phyloP scores from a whole-genome alignment of 1,140 invertebrate species.

The Carposina sasakii region DNA sequence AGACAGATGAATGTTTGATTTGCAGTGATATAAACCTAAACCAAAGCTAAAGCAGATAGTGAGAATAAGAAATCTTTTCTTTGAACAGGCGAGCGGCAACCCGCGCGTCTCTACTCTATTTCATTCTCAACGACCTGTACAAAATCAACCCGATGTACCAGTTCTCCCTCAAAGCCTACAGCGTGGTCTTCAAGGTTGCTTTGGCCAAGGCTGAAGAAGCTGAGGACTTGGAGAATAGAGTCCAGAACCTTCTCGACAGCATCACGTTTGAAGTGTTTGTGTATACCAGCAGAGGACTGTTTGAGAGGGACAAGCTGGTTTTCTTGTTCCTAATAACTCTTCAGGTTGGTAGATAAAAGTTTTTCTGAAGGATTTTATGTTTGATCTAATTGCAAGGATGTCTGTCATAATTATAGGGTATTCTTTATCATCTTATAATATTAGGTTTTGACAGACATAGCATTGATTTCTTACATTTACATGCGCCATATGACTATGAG shows the following conservation, averaged over 20 bases:
- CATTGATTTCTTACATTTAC: too few relatives aligned
- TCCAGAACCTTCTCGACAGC: constrained; percentile 87
- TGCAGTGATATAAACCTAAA: too few relatives aligned
- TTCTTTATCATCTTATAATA: too few relatives aligned
- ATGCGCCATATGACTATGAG: too few relatives aligned
- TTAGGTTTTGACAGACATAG: too few relatives aligned
- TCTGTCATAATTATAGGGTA: too few relatives aligned
- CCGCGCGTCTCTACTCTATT: constrained; percentile 92
- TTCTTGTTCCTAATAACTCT: constrained; percentile 92
- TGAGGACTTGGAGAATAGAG: constrained; percentile 81
- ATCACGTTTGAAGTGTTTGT: constrained; percentile 89
- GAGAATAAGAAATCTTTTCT: constrained; percentile 7
- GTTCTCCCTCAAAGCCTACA: constrained; percentile 96
- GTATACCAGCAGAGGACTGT: constrained; percentile 92
- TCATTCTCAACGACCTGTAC: constrained; percentile 93
- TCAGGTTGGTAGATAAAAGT: constrained; percentile 81
- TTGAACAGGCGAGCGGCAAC: constrained; percentile 81
- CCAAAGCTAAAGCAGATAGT: too few relatives aligned
- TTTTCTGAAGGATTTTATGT: too few relatives aligned
- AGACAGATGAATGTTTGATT: too few relatives aligned
- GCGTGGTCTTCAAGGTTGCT: constrained; percentile 92
- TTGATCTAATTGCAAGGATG: too few relatives aligned
- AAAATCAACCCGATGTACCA: constrained; percentile 98
- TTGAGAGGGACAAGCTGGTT: constrained; percentile 94
- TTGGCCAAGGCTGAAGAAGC: constrained; percentile 80